phyloP scores from a whole-genome alignment of 2,888 invertebrate genomes.

The Lymantria dispar region DNA sequence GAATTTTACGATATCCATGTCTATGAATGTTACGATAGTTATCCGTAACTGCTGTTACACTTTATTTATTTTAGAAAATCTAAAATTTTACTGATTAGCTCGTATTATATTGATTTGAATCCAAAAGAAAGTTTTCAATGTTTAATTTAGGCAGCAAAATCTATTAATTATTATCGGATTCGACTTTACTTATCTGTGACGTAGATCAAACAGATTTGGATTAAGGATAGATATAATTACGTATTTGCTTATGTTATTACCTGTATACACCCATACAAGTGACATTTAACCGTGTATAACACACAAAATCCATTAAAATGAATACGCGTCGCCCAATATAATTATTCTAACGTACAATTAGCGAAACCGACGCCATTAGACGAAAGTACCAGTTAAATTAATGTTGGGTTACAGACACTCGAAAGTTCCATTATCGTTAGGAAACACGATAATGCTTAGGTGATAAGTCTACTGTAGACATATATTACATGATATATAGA shows the following conservation, averaged over 20 bases:
- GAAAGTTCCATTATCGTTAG: slow-evolving; percentile 81
- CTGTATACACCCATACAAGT: slow-evolving; percentile 39
- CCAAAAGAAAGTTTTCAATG: too few species aligned
- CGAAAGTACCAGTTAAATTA: slow-evolving; percentile 77
- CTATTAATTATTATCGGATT: too few species aligned
- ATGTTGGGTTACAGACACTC: slow-evolving; percentile 77
- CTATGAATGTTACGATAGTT: too few species aligned
- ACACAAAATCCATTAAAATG: slow-evolving; percentile 70
- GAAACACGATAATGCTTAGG: slow-evolving; percentile 64
- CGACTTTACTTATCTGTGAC: too few species aligned
- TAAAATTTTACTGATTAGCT: too few species aligned
- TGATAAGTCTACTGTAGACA: slow-evolving; percentile 51
- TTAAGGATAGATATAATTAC: too few species aligned
- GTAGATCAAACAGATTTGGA: too few species aligned
- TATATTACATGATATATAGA: slow-evolving; percentile 24
- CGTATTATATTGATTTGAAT: too few species aligned
- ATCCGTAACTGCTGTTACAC: too few species aligned
- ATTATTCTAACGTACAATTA: slow-evolving; percentile 79
- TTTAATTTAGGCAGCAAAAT: too few species aligned
- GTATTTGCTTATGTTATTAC: slow-evolving; percentile 37
- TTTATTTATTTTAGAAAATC: too few species aligned
- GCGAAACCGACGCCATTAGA: slow-evolving; percentile 78
- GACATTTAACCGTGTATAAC: slow-evolving; percentile 53
- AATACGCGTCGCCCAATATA: slow-evolving; percentile 67
- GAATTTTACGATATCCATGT: too few species aligned